Base-by-base conservation (phyloP, 1,140 invertebrate genomes). In the Drosophila parabipectinata region DNA sequence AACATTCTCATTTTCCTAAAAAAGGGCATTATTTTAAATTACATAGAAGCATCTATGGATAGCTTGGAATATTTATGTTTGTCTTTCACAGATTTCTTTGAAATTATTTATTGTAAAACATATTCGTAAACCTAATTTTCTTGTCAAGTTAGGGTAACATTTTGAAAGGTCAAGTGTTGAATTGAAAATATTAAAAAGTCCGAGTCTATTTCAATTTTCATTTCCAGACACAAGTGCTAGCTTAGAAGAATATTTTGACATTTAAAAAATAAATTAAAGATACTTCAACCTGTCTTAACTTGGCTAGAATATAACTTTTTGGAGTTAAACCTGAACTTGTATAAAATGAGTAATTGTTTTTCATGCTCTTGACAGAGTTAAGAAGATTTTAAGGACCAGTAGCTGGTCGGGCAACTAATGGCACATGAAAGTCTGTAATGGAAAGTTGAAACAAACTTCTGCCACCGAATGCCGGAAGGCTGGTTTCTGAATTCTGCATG, bases 351-450 rank as follows among this genome's bases (percentile, higher is more conserved):
- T 10, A 7, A 28, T 37, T 39, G 0, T 15, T 7, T n/a, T 14
- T 24, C 2, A 4, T 8, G 28, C n/a, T 34, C 41, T 18, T 5
- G n/a, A 12, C 44, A 28, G 9, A 30, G 30, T 30, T 26, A n/a
- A 47, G 44, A 57, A 59, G 53, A 26, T 72, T 73, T 39, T 18
- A 14, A 44, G 41, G 41, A 51, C 28, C 45, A 61, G 41, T 44
- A 5, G 5, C 41, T 18, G 8, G 41, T 9, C 41, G 1, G 56
- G n/a, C 41, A 72, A 73, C 69, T 73, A 62, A 63, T 63, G 64
- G 60, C 48, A 48, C 71, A 74, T 74, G 51, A 74, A 74, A 74
- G 34, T 57, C 30, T 64, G 52, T 44, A 45, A 58, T 64, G 71
- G 32, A 53, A 68, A 66, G 45, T 74, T 57, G 39, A 41, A 44